Percentiles rank a stretch among this genome's conserved stretches.
phyloP scores from a whole-genome alignment of 2,888 invertebrate species.

The Rhaphigaster nebulosa region DNA sequence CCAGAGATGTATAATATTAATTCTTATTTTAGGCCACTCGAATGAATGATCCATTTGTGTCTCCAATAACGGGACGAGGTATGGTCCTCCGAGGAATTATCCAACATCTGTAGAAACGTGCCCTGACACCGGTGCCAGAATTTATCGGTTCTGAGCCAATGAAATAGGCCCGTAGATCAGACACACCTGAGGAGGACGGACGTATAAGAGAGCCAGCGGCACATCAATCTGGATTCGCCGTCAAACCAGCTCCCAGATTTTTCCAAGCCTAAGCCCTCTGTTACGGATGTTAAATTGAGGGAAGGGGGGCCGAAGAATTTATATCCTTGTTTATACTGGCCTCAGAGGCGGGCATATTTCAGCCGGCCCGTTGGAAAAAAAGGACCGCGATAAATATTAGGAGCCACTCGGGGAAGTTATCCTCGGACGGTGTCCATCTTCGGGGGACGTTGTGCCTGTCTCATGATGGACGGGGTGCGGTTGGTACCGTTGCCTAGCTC shows the following conservation, averaged over 20 bases:
- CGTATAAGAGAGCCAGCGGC: conserved; percentile 17
- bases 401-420: conserved; percentile 36
- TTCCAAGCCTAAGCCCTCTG: conserved; percentile 48
- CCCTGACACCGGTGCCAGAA: neutral
- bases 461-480: neutral
- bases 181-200: conserved; percentile 52
- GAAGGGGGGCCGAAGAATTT: conserved; percentile 59
- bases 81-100: neutral
- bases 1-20: neutral
- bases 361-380: conserved; percentile 24
- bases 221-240: conserved; percentile 55
- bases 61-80: neutral
- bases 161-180: conserved; percentile 23
- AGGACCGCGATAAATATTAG: conserved; percentile 46
- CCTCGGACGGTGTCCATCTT: conserved; percentile 34
- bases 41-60: neutral
- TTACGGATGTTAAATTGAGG: conserved; percentile 54
- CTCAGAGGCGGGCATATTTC: conserved; percentile 61
- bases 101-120: conserved; percentile 33
- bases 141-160: conserved; percentile 38
- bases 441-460: neutral
- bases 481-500: neutral
- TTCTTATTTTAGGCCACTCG: neutral
- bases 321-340: conserved; percentile 62
- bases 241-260: conserved; percentile 56